A percentile compares a stretch with the other conserved stretches of the same genome.
Conservation (phyloP, 2,113 vertebrate genomes). For the Pollachius pollachius region DNA sequence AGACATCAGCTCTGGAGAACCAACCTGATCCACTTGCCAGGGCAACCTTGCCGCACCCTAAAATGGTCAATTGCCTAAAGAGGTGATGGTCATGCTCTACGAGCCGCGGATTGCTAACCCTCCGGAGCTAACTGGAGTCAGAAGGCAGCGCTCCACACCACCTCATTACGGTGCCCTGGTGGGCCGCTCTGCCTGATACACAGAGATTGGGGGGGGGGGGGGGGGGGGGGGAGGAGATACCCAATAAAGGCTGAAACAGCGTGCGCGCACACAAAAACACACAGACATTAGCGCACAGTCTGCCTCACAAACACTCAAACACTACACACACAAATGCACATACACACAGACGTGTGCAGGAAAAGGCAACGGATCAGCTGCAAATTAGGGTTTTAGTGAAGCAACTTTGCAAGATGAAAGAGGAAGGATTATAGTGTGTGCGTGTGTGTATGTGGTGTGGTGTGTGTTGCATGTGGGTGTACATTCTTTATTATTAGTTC, state of each 20-base stretch:
- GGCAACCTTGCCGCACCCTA: constrained; percentile 38
- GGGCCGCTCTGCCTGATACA: constrained; percentile 35
- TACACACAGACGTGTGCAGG: constrained; percentile 28
- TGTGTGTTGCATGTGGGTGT: no score
- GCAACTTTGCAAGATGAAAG: constrained; percentile 36
- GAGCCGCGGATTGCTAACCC: constrained; percentile 48
- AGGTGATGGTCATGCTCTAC: constrained; percentile 58
- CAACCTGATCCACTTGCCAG: constrained; percentile 45
- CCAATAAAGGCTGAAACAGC: neutral
- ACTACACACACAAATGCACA: neutral
- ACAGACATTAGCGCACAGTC: neutral
- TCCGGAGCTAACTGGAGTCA: constrained; percentile 50
- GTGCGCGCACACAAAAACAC: neutral
- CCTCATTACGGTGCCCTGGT: constrained; percentile 49
- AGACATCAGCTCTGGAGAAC: constrained; percentile 41
- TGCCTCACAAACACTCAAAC: neutral
- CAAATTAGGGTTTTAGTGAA: constrained; percentile 31
- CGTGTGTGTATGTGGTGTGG: neutral
- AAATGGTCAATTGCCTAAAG: constrained; percentile 48
- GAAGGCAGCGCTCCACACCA: constrained; percentile 43
- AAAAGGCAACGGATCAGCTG: constrained; percentile 22
- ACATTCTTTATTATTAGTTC: no score
- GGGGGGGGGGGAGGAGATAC: constrained; percentile 20
- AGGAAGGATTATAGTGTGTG: constrained; percentile 14
- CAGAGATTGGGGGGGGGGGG: constrained; percentile 31